Base-by-base conservation (phyloP, 2,888 invertebrate genomes). In the Diplazon laetatorius region DNA sequence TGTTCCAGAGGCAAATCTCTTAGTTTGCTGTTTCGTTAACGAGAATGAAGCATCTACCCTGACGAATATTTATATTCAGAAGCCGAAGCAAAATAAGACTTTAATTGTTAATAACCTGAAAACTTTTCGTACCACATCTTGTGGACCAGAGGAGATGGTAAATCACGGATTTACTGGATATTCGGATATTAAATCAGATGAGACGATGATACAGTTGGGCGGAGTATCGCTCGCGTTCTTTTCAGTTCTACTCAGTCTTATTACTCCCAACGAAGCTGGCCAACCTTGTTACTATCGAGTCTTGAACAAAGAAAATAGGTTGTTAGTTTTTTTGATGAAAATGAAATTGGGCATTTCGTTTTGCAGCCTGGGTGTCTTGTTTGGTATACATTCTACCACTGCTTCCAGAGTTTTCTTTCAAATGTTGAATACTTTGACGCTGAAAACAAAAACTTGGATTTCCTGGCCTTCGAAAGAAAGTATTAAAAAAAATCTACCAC, bases 401-500 rank as follows among this genome's bases (percentile, higher is more conserved):
- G 78, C 75, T 9, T 52, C 25, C 4, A 52, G 5, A 2, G n/a
- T 52, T n/a, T 52, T 52, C n/a, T 2, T 25, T 22, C 14, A 44
- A 35, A 44, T 81, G 18, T 65, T 81, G n/a, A 42, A 78, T 20
- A 71, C 69, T 22, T 35, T 82, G 12, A 66, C 37, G n/a, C 2
- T 10, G 9, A 73, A 71, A 1, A 81, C 79, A 5, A 68, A 72
- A 76, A 73, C 76, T 2, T 80, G 81, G 82, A 74, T 84, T 44
- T 82, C 80, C 63, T 82, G 81, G 82, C 82, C 80, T 0, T 80
- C 78, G 10, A 78, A 42, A 59, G 79, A 80, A 62, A 76, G 72
- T 16, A 35, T 79, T 0, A 75, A 80, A 55, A 72, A 72, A 68
- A 80, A 20, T 46, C 42, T 81, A n/a, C 80, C 82, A 1, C 1